phyloP scores from a whole-genome alignment of 2,797 vertebrate genomes.

The Delichon dasypus region DNA sequence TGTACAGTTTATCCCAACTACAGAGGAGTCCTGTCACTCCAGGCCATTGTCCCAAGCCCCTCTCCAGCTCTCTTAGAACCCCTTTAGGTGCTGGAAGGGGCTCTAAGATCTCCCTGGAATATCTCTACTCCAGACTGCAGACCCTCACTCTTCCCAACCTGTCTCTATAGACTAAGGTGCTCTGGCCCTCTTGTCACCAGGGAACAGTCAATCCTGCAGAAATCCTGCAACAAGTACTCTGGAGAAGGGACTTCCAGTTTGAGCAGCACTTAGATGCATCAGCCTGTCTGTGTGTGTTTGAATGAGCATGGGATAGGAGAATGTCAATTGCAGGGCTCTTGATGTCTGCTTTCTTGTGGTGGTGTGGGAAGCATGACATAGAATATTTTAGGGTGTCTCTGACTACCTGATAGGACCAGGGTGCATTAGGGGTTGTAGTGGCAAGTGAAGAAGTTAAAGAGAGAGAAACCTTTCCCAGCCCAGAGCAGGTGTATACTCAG shows the following conservation, averaged over 20 bases:
- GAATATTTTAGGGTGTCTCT: not conserved
- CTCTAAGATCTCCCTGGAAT: not conserved
- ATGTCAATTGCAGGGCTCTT: not conserved
- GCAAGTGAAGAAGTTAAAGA: not conserved
- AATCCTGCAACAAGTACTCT: accelerated
- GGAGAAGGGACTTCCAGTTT: not conserved
- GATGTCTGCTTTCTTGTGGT: not conserved
- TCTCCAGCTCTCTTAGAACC: not conserved
- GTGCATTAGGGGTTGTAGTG: not conserved
- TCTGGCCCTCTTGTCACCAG: not conserved
- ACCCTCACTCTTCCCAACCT: not conserved
- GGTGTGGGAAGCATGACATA: accelerated
- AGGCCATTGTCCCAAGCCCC: not conserved
- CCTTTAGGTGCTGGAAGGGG: not conserved
- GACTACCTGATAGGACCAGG: not conserved
- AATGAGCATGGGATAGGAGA: accelerated
- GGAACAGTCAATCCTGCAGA: not conserved
- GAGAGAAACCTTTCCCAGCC: not conserved
- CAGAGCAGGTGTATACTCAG: not conserved
- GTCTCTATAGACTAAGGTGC: not conserved
- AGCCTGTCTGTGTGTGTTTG: not conserved
- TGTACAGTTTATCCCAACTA: not conserved
- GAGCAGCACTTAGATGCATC: not conserved
- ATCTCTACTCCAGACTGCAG: not conserved
- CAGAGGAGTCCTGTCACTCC: not conserved